These are phyloP conservation scores for Salmo trutta DNA, from an alignment of 2,797 vertebrate genomes.

Conservation along the genomic window DNA sequence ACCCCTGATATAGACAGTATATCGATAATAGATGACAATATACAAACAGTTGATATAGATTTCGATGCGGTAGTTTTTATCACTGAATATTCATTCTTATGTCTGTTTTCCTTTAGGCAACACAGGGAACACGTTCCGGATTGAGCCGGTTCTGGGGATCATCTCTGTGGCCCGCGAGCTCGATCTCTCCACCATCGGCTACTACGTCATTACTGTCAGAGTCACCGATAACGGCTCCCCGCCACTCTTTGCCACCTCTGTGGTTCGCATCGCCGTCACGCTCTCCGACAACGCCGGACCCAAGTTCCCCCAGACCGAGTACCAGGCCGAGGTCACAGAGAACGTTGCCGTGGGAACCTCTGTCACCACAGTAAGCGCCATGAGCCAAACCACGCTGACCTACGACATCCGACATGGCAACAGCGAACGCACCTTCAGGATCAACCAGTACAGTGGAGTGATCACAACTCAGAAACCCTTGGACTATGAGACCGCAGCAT, in stretches of 20 bases:
- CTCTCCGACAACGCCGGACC: constrained; percentile 93
- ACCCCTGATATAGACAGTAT: too few species aligned
- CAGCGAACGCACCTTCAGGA: constrained; percentile 78
- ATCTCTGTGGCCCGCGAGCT: constrained; percentile 88
- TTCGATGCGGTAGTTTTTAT: background rate
- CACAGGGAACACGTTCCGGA: constrained; percentile 87
- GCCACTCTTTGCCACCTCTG: constrained; percentile 85
- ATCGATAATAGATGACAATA: too few species aligned
- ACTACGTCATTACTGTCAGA: constrained; percentile 92
- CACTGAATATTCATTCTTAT: background rate
- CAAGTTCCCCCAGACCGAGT: constrained; percentile 89
- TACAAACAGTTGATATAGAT: background rate
- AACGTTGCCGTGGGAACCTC: constrained; percentile 86
- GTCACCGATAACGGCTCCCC: constrained; percentile 89
- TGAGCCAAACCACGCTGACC: constrained; percentile 90
- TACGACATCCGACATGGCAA: constrained; percentile 92
- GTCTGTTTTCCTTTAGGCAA: constrained; percentile 82
- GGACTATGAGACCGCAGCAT: constrained; percentile 84
- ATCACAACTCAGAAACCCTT: constrained; percentile 85
- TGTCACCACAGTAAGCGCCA: constrained; percentile 84
- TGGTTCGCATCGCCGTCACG: constrained; percentile 88
- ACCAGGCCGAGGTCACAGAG: constrained; percentile 90
- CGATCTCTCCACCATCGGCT: constrained; percentile 86
- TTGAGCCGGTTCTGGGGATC: constrained; percentile 93
- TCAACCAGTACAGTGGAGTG: constrained; percentile 96